Conservation (phyloP, 2,797 vertebrate genomes). For the Basileuterus tristriatus region DNA sequence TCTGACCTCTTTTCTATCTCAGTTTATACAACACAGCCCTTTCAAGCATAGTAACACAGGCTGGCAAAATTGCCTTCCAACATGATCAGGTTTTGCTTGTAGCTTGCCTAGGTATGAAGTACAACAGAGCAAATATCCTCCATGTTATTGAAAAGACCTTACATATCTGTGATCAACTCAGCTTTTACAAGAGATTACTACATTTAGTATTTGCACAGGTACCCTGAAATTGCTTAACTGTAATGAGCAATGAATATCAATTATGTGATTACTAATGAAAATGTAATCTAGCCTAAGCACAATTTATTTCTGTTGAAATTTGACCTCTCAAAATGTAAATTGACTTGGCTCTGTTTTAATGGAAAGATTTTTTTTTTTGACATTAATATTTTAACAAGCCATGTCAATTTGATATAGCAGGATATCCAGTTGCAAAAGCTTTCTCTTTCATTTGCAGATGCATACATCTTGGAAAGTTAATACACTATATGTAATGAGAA, state of each 20-base stretch:
- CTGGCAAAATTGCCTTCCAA: background rate
- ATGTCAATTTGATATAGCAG: conserved; percentile 31
- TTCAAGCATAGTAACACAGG: background rate
- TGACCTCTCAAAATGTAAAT: conserved; percentile 41
- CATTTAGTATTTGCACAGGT: conserved; percentile 36
- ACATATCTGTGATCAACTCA: background rate
- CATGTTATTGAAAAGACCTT: background rate
- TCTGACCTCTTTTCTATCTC: background rate
- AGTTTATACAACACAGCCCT: background rate
- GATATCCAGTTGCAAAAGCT: background rate
- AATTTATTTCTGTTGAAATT: conserved; percentile 57
- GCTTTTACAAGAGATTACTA: background rate
- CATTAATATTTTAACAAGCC: conserved; percentile 56
- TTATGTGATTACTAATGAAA: conserved; percentile 50
- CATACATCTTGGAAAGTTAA: conserved; percentile 12
- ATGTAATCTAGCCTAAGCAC: conserved; percentile 11
- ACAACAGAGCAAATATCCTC: background rate
- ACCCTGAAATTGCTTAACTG: background rate
- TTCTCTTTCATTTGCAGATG: conserved; percentile 24
- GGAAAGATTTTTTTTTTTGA: background rate
- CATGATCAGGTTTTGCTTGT: background rate
- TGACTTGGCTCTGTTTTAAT: conserved; percentile 37
- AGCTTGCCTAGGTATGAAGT: background rate
- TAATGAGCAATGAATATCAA: conserved; percentile 46
- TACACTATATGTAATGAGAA: background rate